These are phyloP conservation scores for Myrmophylax atrothorax DNA, from an alignment of 2,113 vertebrate species.

Conservation along the genomic window DNA sequence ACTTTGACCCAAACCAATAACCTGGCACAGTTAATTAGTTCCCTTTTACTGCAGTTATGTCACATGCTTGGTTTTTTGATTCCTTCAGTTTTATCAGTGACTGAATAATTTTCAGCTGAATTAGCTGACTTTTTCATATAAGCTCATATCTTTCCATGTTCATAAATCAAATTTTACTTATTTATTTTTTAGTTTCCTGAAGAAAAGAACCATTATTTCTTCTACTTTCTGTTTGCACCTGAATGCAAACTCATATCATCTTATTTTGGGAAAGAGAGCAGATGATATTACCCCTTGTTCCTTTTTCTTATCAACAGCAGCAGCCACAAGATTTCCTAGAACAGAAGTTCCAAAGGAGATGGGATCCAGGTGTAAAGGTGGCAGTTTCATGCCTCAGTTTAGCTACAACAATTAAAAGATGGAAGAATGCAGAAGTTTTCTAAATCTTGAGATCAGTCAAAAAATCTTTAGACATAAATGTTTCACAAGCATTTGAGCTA, in stretches of 20 bases:
- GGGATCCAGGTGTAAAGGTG: neutral
- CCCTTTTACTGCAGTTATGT: neutral
- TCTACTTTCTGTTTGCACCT: neutral
- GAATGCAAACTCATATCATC: fast-evolving
- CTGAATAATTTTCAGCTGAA: neutral
- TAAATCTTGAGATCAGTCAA: neutral
- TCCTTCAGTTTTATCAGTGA: neutral
- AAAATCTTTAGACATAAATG: neutral
- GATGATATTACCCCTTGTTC: neutral
- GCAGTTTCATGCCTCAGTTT: neutral
- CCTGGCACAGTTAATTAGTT: neutral
- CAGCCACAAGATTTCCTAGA: neutral
- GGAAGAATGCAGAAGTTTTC: neutral
- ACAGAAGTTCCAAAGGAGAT: neutral
- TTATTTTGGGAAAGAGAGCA: neutral
- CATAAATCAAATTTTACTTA: neutral
- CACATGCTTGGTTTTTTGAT: neutral
- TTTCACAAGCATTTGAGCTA: neutral
- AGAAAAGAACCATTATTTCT: neutral
- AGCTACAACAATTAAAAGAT: neutral
- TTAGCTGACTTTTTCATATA: neutral
- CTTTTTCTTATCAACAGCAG: neutral
- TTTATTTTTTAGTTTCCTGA: neutral
- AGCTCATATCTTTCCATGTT: neutral
- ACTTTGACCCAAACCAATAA: neutral